Percentiles rank a stretch among this genome's conserved stretches.
phyloP scores from a whole-genome alignment of 2,888 invertebrate species.

The Enchytraeus crypticus region DNA sequence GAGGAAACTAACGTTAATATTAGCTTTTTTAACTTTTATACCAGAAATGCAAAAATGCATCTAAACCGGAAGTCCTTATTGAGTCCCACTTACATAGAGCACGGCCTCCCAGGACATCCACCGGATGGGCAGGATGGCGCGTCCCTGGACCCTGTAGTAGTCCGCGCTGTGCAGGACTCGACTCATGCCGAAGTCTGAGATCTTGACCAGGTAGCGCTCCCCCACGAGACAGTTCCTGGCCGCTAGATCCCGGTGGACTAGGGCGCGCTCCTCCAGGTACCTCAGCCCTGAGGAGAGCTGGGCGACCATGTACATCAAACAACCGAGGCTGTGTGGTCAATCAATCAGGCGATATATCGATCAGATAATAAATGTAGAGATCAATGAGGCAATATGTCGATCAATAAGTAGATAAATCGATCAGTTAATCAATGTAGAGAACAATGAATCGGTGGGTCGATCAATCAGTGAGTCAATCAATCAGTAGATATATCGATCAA shows the following conservation, averaged over 20 bases:
- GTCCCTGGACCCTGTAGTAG: slow-evolving; percentile 76
- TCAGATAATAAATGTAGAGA: no score
- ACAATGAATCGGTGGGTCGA: no score
- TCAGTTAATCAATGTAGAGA: no score
- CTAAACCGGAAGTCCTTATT: no score
- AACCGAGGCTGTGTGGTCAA: slow-evolving; percentile 72
- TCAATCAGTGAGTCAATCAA: no score
- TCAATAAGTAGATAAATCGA: no score
- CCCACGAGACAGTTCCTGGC: slow-evolving; percentile 85
- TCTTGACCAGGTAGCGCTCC: slow-evolving; percentile 74
- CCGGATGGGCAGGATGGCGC: slow-evolving; percentile 73
- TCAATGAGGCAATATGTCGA: no score
- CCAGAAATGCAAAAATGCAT: no score
- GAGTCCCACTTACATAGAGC: slow-evolving; percentile 51
- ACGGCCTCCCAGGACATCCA: slow-evolving; percentile 86
- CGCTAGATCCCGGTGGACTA: slow-evolving; percentile 86
- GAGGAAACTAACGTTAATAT: no score
- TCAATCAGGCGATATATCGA: no score
- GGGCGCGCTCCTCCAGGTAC: slow-evolving; percentile 76
- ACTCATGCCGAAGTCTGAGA: slow-evolving; percentile 97
- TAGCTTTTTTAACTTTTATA: no score
- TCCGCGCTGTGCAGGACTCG: slow-evolving; percentile 60
- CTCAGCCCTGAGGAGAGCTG: slow-evolving; percentile 84
- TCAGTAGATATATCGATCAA: no score
- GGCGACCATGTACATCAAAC: slow-evolving; percentile 69